These are phyloP conservation scores for Hippoglossus stenolepis DNA, from an alignment of 2,113 vertebrate species.

Conservation along the genomic window DNA sequence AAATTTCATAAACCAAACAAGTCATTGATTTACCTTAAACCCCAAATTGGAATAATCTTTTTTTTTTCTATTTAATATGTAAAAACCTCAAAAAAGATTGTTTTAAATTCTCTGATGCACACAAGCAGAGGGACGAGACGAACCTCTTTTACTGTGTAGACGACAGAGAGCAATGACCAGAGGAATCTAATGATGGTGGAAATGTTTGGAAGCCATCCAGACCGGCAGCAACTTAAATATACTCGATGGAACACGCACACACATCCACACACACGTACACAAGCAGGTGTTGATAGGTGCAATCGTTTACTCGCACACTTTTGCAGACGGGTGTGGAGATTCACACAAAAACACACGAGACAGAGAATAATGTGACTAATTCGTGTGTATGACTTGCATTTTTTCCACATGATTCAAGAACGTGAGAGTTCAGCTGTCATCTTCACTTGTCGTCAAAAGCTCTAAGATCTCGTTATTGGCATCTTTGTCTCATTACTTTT, in stretches of 20 bases:
- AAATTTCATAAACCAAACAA: background rate
- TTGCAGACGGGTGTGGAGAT: conserved; percentile 3
- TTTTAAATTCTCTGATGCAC: conserved; percentile 27
- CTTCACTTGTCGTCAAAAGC: too few species aligned
- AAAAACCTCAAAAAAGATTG: background rate
- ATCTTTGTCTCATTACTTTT: too few species aligned
- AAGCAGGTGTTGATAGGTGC: conserved; percentile 5
- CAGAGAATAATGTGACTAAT: conserved; percentile 2
- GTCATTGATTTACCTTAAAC: background rate
- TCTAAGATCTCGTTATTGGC: too few species aligned
- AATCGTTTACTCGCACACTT: background rate
- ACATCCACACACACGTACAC: background rate
- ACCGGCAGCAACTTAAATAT: conserved; percentile 49
- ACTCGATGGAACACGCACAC: conserved; percentile 10
- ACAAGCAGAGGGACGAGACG: conserved; percentile 9
- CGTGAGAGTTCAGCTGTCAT: background rate
- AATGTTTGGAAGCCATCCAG: conserved; percentile 73
- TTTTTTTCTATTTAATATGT: too few species aligned
- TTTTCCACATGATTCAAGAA: background rate
- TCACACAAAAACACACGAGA: conserved; percentile 1
- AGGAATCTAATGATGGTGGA: conserved; percentile 65
- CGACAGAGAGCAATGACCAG: conserved; percentile 54
- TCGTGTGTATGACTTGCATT: conserved; percentile 34
- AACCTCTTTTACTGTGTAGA: conserved; percentile 23
- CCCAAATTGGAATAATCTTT: background rate